Conservation (phyloP, 2,797 vertebrate species). For the Chaunax sp. region DNA sequence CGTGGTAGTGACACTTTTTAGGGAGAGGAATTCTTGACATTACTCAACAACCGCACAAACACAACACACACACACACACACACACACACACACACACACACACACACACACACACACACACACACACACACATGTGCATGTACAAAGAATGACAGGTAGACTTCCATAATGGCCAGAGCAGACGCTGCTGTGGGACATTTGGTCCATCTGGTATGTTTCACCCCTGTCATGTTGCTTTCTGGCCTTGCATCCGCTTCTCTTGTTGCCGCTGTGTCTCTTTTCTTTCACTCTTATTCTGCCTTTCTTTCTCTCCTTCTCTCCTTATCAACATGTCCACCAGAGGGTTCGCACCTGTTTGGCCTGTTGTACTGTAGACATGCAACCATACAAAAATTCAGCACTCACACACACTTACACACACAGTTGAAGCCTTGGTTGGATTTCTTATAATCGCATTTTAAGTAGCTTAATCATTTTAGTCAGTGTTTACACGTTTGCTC, state of each 20-base stretch:
- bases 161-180: conserved; percentile 55
- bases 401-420: neutral
- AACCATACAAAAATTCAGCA: conserved; percentile 14
- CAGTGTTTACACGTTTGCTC: too few relatives aligned
- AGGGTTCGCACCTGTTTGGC: conserved; percentile 53
- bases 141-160: conserved; percentile 53
- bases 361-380: conserved; percentile 6
- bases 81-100: conserved; percentile 25
- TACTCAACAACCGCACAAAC: too few relatives aligned
- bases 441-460: conserved; percentile 58
- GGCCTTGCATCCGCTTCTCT: conserved; percentile 18
- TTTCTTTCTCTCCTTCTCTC: conserved; percentile 15
- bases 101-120: conserved; percentile 28
- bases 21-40: conserved; percentile 58
- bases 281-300: conserved; percentile 32
- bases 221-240: conserved; percentile 51
- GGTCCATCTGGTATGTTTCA: conserved; percentile 47
- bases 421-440: conserved; percentile 25
- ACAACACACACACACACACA: conserved; percentile 18
- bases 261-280: conserved; percentile 21
- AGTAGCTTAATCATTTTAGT: too few relatives aligned
- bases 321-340: conserved; percentile 5
- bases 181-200: conserved; percentile 46
- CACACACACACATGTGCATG: neutral
- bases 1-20: conserved; percentile 46